A percentile compares a stretch with the other conserved stretches of the same genome.
Evolutionary conservation across 2,113 vertebrate species (phyloP).

Genomic region (Charina bottae): DNA sequence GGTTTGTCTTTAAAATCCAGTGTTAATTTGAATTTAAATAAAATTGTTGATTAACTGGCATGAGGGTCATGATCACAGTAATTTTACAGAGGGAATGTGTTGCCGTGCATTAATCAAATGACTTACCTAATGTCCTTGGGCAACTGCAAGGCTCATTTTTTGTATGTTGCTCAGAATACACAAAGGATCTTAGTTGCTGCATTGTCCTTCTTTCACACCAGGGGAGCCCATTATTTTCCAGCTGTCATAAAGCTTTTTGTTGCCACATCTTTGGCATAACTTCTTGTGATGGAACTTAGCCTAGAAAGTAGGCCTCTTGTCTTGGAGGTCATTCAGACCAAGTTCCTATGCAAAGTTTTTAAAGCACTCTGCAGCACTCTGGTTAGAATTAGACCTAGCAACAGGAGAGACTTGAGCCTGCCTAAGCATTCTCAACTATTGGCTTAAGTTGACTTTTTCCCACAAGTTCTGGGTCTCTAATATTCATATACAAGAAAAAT

Average conservation of each 20-base stretch:
- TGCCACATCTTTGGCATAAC: background rate
- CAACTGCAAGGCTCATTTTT: background rate
- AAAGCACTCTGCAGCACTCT: background rate
- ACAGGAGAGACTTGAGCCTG: background rate
- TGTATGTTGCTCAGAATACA: background rate
- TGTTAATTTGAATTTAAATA: background rate
- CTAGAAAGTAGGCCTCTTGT: background rate
- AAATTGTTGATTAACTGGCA: background rate
- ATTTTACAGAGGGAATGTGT: background rate
- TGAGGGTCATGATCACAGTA: background rate
- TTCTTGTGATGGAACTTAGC: background rate
- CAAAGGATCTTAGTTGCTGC: background rate
- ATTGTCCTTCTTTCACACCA: background rate
- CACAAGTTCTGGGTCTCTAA: background rate
- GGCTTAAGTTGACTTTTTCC: background rate
- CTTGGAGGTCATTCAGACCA: background rate
- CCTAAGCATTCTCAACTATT: background rate
- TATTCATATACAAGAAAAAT: background rate
- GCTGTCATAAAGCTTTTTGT: background rate
- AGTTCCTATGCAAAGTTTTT: background rate
- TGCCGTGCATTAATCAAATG: background rate
- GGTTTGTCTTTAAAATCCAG: background rate
- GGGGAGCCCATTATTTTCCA: background rate
- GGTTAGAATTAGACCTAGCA: background rate
- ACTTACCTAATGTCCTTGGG: background rate